Evolutionary conservation across 1,140 invertebrate species (phyloP), one percentile per base, ranked within the genome.

Genomic region (Mylabris phalerata): DNA sequence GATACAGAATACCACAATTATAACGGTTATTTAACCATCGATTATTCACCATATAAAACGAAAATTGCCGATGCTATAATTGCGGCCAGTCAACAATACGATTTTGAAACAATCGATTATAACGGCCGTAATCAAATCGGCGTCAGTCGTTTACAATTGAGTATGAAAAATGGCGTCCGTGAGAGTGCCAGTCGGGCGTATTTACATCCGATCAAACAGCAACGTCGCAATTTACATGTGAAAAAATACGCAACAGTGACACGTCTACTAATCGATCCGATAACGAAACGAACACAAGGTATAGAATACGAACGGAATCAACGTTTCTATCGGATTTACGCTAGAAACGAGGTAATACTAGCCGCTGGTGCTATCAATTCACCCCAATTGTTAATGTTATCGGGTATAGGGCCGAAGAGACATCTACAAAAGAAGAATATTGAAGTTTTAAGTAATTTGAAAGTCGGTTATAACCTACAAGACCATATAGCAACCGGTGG

Each of bases 301-400:
- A 78, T 92, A 0, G 77, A 84, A 71, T 79, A 87, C 49, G 69
- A 76, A 9, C 78, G 77, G 57, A 71, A 77, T 27, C 78, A 78
- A 2, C 73, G 62, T n/a, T 78, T 73, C 57, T 76, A 80, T 48
- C 79, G 74, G 55, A 81, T 89, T 4, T 69, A 73, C 45, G 85
- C 84, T 0, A 78, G 67, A 19, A 87, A 82, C 66, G 89, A 92
- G 77, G 83, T 92, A 0, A 87, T 92, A n/a, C 19, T 90, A 2
- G 84, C 84, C 24, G 87, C 83, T 0, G 89, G 88, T 1, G 80
- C 87, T 0, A 84, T 90, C 1, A 88, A 87, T 59, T 84, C 84
- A 0, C 85, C 89, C 0, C 87, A 90, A 63, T 62, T 93, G 3
- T 74, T 93, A 1, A 90, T 93, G 88, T 66, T 92, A 1, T 89